A percentile compares a stretch with the other conserved stretches of the same genome.
Evolutionary conservation across 2,113 vertebrate species (phyloP).

Genomic region (Henicopernis longicauda): DNA sequence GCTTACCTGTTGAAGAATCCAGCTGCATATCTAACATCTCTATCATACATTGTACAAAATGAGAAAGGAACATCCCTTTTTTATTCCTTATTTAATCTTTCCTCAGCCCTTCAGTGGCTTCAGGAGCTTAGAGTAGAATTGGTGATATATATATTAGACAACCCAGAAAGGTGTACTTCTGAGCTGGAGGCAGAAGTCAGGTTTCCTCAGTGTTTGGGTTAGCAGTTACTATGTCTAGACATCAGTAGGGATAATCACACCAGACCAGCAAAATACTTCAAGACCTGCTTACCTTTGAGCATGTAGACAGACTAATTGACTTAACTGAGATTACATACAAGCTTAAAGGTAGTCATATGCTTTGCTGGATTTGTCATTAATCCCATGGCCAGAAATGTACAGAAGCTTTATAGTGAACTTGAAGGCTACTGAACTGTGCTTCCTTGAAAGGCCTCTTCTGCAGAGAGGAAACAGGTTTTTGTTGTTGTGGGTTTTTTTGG

Average conservation of each 20-base stretch:
- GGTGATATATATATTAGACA: background rate
- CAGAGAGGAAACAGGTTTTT: background rate
- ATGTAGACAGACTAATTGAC: constrained; percentile 34
- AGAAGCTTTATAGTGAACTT: background rate
- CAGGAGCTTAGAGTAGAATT: background rate
- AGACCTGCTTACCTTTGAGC: constrained; percentile 46
- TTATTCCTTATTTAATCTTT: background rate
- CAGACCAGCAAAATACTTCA: background rate
- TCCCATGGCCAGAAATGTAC: background rate
- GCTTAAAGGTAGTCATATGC: constrained; percentile 2
- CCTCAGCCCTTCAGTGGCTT: background rate
- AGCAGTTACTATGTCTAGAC: background rate
- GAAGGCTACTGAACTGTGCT: background rate
- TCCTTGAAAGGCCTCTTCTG: background rate
- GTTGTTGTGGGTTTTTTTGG: too few relatives aligned
- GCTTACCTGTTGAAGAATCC: background rate
- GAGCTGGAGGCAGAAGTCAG: background rate
- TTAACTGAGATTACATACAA: constrained; percentile 55
- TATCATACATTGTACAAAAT: background rate
- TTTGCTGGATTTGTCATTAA: constrained; percentile 45
- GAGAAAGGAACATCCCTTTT: background rate
- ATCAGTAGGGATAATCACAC: constrained; percentile 17
- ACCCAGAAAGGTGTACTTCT: background rate
- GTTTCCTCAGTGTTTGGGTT: background rate
- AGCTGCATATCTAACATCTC: background rate